A percentile compares a stretch with the other conserved stretches of the same genome.
phyloP scores from a whole-genome alignment of 2,113 vertebrate genomes.

The Motacilla alba region DNA sequence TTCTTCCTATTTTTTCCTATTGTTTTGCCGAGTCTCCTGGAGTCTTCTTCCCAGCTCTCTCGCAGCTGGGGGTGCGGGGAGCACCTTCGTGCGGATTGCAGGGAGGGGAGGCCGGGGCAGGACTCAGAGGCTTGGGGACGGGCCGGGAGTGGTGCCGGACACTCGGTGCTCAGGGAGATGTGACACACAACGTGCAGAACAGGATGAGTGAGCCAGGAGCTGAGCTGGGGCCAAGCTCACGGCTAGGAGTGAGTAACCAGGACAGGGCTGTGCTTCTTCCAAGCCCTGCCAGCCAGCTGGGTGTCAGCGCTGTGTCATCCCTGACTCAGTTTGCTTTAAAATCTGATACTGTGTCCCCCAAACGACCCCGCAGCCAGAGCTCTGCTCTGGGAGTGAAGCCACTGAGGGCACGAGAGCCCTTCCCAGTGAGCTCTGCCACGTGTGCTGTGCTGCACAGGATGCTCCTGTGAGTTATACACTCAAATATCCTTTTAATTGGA shows the following conservation, averaged over 20 bases:
- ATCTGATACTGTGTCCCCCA: background rate
- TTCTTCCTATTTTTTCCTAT: too few species aligned
- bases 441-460: background rate
- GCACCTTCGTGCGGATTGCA: fast-evolving
- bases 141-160: background rate
- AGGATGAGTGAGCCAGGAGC: background rate
- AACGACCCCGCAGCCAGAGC: background rate
- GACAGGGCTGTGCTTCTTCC: background rate
- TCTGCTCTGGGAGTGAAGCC: fast-evolving
- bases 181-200: background rate
- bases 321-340: background rate
- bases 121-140: fast-evolving
- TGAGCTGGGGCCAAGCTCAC: background rate
- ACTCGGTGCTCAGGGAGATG: background rate
- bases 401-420: background rate
- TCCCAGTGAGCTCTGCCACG: fast-evolving
- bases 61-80: fast-evolving
- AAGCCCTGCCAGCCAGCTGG: background rate
- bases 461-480: too few species aligned
- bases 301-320: fast-evolving
- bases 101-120: background rate
- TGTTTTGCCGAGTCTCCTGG: fast-evolving
- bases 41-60: background rate
- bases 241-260: background rate
- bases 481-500: background rate